phyloP scores from a whole-genome alignment of 2,113 vertebrate species.

The Bos taurus region DNA sequence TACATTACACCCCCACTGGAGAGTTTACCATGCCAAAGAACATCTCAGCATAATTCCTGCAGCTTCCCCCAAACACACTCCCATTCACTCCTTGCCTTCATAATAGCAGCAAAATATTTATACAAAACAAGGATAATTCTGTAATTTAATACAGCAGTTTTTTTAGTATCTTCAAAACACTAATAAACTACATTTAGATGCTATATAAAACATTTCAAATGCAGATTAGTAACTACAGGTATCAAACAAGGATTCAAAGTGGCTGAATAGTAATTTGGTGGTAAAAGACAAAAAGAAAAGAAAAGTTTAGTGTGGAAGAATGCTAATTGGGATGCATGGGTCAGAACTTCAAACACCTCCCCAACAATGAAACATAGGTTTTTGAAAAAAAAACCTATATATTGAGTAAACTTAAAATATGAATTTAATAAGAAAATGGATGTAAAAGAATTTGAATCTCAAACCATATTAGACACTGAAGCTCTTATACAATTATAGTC shows the following conservation, averaged over 20 bases:
- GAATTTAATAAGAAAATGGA: constrained; percentile 30
- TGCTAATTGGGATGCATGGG: constrained; percentile 34
- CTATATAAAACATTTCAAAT: constrained; percentile 20
- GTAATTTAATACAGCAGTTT: background rate
- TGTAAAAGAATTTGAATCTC: constrained; percentile 24
- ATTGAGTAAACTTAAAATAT: constrained; percentile 14
- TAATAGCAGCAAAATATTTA: constrained; percentile 20
- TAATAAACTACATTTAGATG: background rate
- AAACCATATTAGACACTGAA: constrained; percentile 18
- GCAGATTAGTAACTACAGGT: constrained; percentile 63
- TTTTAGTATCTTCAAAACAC: constrained; percentile 25
- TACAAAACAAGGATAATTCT: background rate
- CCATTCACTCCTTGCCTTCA: background rate
- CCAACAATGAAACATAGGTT: background rate
- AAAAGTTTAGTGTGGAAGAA: constrained; percentile 46
- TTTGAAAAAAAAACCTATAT: constrained; percentile 6
- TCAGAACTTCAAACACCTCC: constrained; percentile 20
- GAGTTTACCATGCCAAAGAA: background rate
- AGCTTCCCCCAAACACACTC: background rate
- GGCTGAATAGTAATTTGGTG: constrained; percentile 64
- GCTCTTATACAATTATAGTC: background rate
- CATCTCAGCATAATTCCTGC: background rate
- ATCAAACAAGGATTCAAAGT: constrained; percentile 70
- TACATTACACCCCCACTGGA: background rate
- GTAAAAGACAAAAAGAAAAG: background rate